Conservation (phyloP, 2,888 invertebrate species). For the Sialis lutaria region DNA sequence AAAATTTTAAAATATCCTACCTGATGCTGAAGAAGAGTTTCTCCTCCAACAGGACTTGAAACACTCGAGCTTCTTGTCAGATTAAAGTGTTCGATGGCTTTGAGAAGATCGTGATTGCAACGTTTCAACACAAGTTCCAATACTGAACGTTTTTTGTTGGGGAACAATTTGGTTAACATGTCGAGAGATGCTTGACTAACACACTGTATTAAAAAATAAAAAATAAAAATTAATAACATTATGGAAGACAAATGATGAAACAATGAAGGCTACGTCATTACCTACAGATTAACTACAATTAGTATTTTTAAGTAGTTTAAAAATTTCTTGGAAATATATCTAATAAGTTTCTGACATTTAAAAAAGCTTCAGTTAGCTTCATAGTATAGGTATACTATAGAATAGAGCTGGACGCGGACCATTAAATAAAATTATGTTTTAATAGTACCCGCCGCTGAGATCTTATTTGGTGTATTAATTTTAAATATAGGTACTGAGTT, state of each 20-base stretch:
- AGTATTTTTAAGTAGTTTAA: not conserved
- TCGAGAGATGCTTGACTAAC: slow-evolving; percentile 63
- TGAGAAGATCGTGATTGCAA: slow-evolving; percentile 80
- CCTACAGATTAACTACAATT: slow-evolving; percentile 10
- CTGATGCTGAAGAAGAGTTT: not conserved
- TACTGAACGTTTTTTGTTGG: slow-evolving; percentile 73
- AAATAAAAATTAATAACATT: slow-evolving; percentile 10
- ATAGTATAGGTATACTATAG: too few species aligned
- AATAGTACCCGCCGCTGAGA: too few species aligned
- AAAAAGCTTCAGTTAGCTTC: not conserved
- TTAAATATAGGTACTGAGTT: too few species aligned
- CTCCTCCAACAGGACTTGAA: slow-evolving; percentile 21
- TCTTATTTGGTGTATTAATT: too few species aligned
- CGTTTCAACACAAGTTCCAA: slow-evolving; percentile 80
- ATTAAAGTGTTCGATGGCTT: slow-evolving; percentile 76
- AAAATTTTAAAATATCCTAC: too few species aligned
- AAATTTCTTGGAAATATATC: too few species aligned
- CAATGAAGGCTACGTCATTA: slow-evolving; percentile 6
- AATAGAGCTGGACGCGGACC: too few species aligned
- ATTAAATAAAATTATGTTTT: too few species aligned
- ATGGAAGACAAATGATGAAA: slow-evolving; percentile 10
- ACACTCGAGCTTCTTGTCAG: slow-evolving; percentile 17
- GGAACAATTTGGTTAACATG: slow-evolving; percentile 76
- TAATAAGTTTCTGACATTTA: slow-evolving; percentile 5
- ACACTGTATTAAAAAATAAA: too few species aligned